Conservation (phyloP, 2,113 vertebrate species). For the Coturnix japonica region DNA sequence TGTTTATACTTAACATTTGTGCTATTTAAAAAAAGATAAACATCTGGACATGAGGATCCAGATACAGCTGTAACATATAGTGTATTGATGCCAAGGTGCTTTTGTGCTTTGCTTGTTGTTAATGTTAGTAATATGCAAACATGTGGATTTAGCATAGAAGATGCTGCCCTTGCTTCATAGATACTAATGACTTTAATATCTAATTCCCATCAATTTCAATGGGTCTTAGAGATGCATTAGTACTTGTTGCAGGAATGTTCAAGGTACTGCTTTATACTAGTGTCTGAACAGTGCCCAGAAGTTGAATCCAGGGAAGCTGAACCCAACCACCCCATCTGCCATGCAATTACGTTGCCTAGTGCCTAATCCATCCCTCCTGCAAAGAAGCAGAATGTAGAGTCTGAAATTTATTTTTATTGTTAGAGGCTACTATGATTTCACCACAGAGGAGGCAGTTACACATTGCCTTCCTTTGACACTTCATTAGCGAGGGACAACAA, state of each 20-base stretch:
- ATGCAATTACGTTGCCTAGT: neutral
- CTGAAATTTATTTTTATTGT: neutral
- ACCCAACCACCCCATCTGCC: neutral
- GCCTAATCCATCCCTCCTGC: neutral
- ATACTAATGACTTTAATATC: neutral
- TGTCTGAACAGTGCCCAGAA: neutral
- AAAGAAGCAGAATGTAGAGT: neutral
- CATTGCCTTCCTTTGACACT: neutral
- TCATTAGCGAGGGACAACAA: neutral
- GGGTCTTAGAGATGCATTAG: neutral
- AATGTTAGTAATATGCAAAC: neutral
- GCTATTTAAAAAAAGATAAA: neutral
- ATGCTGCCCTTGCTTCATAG: neutral
- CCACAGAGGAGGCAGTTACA: neutral
- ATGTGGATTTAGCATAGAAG: neutral
- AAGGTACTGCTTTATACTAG: neutral
- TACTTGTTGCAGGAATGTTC: neutral
- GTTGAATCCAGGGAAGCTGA: neutral
- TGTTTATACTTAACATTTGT: slow-evolving; percentile 29
- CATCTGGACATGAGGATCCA: slow-evolving; percentile 1
- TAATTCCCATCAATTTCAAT: neutral
- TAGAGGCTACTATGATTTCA: neutral
- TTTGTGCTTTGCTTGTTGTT: neutral
- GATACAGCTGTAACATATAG: neutral
- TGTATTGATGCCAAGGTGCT: neutral